Conservation (phyloP, 2,888 invertebrate genomes). For the Eurytoma adleriae region DNA sequence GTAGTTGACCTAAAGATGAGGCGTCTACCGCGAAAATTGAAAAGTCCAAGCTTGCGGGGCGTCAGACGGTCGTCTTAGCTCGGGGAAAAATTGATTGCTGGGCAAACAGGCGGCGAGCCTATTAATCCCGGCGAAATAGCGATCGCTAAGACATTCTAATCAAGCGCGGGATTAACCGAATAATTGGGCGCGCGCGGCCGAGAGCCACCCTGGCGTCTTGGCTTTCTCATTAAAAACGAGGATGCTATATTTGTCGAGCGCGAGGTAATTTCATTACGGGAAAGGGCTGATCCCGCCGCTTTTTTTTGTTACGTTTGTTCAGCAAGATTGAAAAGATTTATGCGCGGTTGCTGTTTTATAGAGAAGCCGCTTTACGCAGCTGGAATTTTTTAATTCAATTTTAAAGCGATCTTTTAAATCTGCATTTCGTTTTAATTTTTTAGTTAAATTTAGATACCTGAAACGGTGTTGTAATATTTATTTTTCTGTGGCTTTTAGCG, state of each 20-base stretch:
- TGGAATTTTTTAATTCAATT: neutral
- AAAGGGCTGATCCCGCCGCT: neutral
- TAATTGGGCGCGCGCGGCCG: slow-evolving; percentile 58
- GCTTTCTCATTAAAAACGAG: slow-evolving; percentile 22
- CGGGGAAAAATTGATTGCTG: slow-evolving; percentile 1
- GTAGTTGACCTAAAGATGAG: neutral
- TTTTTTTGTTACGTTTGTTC: neutral
- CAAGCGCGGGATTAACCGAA: slow-evolving; percentile 64
- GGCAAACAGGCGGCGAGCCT: slow-evolving; percentile 13
- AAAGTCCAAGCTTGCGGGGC: neutral
- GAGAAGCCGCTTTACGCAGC: neutral
- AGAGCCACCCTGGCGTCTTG: slow-evolving; percentile 52
- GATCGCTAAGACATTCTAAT: slow-evolving; percentile 62
- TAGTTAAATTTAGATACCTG: neutral
- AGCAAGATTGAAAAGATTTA: neutral
- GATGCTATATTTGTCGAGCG: neutral
- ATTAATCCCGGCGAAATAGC: slow-evolving; percentile 42
- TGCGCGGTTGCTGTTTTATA: neutral
- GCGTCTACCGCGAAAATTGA: neutral
- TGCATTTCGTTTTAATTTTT: neutral
- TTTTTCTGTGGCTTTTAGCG: too few species aligned
- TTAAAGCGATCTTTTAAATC: too few species aligned
- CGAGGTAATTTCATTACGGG: too few species aligned
- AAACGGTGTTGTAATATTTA: too few species aligned
- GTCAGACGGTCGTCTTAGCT: too few species aligned